Evolutionary conservation across 1,140 invertebrate genomes (phyloP).

Genomic region (Brachionus sp.): DNA sequence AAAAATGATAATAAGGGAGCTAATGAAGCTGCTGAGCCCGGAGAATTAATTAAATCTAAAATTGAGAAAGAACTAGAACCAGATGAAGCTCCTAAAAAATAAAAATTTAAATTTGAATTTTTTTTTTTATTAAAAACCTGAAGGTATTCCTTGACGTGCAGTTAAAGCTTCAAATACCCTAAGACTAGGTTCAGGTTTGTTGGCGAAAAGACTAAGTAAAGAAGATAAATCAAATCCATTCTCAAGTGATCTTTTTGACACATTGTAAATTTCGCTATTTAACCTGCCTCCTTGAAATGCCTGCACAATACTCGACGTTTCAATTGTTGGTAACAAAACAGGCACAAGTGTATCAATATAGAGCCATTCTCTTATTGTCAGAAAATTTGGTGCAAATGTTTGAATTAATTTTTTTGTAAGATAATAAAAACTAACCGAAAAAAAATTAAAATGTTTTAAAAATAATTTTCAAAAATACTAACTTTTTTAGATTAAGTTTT

Average conservation of each 20-base stretch:
- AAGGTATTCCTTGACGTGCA: not conserved
- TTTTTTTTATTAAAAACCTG: not conserved
- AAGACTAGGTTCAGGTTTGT: not conserved
- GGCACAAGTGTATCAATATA: conserved; percentile 16
- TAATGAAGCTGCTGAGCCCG: not conserved
- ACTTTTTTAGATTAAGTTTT: conserved; percentile 31
- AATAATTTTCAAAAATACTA: not conserved
- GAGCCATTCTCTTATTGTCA: conserved; percentile 4
- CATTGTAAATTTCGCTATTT: not conserved
- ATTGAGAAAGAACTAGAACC: conserved; percentile 4
- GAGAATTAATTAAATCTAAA: not conserved
- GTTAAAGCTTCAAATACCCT: not conserved
- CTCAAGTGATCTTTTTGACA: not conserved
- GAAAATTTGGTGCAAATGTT: conserved; percentile 18
- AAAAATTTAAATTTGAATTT: not conserved
- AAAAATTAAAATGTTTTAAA: not conserved
- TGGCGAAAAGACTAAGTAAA: not conserved
- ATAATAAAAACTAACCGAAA: not conserved
- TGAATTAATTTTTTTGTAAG: conserved; percentile 1
- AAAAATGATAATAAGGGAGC: not conserved
- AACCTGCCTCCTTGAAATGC: not conserved
- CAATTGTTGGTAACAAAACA: conserved; percentile 13
- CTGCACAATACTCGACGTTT: not conserved
- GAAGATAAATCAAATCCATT: not conserved
- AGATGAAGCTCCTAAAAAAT: not conserved